Base-by-base conservation (phyloP, 2,797 vertebrate genomes). In the Tokudaia muenninki region DNA sequence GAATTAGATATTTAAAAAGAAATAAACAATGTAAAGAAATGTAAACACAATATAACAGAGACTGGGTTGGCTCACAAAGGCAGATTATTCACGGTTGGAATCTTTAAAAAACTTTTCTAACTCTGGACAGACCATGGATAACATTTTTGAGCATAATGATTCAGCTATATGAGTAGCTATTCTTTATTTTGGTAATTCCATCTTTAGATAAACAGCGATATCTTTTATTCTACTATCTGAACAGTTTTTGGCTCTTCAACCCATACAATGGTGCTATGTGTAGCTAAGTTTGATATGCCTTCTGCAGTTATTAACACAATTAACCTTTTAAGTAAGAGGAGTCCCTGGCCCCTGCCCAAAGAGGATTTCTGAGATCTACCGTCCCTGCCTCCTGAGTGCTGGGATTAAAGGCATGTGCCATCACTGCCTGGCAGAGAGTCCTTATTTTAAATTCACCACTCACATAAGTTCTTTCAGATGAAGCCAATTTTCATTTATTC, bases 181-280 rank as follows among this genome's bases (percentile, higher is more conserved):
- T 52, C 75, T 95, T 90, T 87, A 91, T 75, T 89, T 86, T 89
- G 59, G 29, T 75, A 80, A 70, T 87, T 90, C 24, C 12, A 95
- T 3, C 78, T 3, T 65, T 87, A 61, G 14, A 19, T 95, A 3
- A 92, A 67, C 8, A 86, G n/a, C 11, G 29, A 4, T 50, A 26
- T 50, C 29, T 89, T 81, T 74, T 24, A 29, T 16, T 65, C 31
- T 86, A 50, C 29, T n/a, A 65, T 34, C 29, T 78, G 79, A 91
- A 41, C 26, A 77, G 78, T 83, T 84, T 90, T 17, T 77, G 90
- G 37, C 37, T 34, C 57, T 90, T 44, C 29, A 22, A 84, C 26
- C 11, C 34, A 84, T 44, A 77, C 72, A 70, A 57, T 55, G 63
- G 11, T 63, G 34, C 61, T 67, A 80, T 87, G 67, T 34, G 11